Evolutionary conservation across 1,140 invertebrate genomes (phyloP).

Genomic region (Theocolax elegans): DNA sequence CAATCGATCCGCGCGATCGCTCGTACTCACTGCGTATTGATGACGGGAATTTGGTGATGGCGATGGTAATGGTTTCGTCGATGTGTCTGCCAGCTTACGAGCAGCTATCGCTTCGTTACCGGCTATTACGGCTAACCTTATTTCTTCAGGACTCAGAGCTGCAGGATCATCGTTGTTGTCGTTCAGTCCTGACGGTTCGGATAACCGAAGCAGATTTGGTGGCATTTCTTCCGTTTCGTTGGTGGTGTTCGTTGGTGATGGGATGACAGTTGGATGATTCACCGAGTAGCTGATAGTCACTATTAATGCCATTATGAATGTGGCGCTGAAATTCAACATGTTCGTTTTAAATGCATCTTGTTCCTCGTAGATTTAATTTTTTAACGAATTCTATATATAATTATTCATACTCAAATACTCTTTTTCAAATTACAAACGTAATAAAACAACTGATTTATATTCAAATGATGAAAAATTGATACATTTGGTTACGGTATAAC

Average conservation of each 20-base stretch:
- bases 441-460: too few species aligned
- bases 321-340: conserved; percentile 55
- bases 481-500: too few species aligned
- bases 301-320: conserved; percentile 66
- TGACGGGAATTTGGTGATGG: conserved; percentile 76
- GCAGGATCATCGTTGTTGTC: conserved; percentile 14
- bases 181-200: neutral
- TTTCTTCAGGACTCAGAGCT: conserved; percentile 55
- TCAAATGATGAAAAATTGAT: too few species aligned
- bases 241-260: neutral
- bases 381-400: too few species aligned
- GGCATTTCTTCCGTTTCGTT: neutral
- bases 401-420: too few species aligned
- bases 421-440: too few species aligned
- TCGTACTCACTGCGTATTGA: conserved; percentile 74
- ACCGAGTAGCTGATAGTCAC: conserved; percentile 69
- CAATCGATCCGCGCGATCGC: conserved; percentile 69
- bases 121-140: conserved; percentile 63
- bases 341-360: too few species aligned
- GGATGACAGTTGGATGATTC: conserved; percentile 49
- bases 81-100: conserved; percentile 69
- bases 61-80: conserved; percentile 60
- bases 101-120: conserved; percentile 71
- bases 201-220: neutral
- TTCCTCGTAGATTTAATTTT: too few species aligned